Evolutionary conservation across 1,140 invertebrate species (phyloP).

Genomic region (Drosophila nigromelanica): DNA sequence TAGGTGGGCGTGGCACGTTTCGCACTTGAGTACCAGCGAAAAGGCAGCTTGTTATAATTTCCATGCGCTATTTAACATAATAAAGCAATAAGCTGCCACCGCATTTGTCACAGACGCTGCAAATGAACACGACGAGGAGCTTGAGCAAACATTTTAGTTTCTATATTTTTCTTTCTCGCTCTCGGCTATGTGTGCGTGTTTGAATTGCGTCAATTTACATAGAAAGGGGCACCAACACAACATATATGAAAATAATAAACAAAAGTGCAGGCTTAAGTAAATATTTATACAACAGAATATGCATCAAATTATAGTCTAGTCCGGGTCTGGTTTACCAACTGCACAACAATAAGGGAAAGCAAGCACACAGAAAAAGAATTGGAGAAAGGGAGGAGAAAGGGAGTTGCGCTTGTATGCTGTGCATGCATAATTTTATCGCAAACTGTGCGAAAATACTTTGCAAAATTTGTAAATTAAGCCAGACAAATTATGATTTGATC

Average conservation of each 20-base stretch:
- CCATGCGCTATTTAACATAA: constrained; percentile 81
- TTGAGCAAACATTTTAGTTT: constrained; percentile 60
- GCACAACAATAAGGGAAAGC: constrained; percentile 10
- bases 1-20: constrained; percentile 30
- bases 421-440: constrained; percentile 32
- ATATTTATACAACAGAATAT: constrained; percentile 72
- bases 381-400: neutral
- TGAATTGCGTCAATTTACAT: constrained; percentile 65
- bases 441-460: constrained; percentile 10
- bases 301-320: constrained; percentile 49
- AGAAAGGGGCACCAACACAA: neutral
- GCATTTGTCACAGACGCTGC: constrained; percentile 27
- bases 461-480: constrained; percentile 12
- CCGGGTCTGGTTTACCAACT: constrained; percentile 20
- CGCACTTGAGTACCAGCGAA: constrained; percentile 45
- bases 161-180: constrained; percentile 4
- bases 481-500: constrained; percentile 9
- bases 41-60: constrained; percentile 71
- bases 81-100: constrained; percentile 75
- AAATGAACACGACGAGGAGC: constrained; percentile 22
- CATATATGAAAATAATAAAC: constrained; percentile 55
- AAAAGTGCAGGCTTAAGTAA: constrained; percentile 66
- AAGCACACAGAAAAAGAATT: constrained; percentile 12
- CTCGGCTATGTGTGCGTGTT: constrained; percentile 41
- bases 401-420: constrained; percentile 15